phyloP scores from a whole-genome alignment of 2,888 invertebrate species.

The Euproctis similis region DNA sequence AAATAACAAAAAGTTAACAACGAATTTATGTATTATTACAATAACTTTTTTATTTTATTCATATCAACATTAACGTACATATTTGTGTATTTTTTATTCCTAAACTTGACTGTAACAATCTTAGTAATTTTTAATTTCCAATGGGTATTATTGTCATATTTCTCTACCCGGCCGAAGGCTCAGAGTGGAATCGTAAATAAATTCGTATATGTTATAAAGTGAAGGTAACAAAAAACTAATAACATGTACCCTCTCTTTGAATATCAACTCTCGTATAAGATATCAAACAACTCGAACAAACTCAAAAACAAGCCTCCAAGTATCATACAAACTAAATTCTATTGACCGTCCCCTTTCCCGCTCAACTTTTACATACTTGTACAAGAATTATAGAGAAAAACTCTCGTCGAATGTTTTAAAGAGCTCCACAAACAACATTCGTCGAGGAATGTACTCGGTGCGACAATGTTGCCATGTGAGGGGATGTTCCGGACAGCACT shows the following conservation, averaged over 20 bases:
- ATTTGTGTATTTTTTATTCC: too few relatives aligned
- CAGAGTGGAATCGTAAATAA: too few relatives aligned
- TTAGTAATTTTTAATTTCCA: too few relatives aligned
- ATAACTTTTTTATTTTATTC: too few relatives aligned
- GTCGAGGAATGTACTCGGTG: slow-evolving; percentile 11
- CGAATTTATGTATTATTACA: too few relatives aligned
- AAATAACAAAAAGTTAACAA: too few relatives aligned
- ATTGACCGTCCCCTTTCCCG: slow-evolving; percentile 33
- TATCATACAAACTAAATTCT: slow-evolving; percentile 33
- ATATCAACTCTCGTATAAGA: slow-evolving; percentile 21
- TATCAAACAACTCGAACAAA: slow-evolving; percentile 24
- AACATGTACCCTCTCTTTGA: slow-evolving; percentile 15
- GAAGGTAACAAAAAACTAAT: too few relatives aligned
- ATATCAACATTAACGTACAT: too few relatives aligned
- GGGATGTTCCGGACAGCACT: slow-evolving; percentile 14
- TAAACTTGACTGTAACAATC: too few relatives aligned
- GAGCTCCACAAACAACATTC: slow-evolving; percentile 33
- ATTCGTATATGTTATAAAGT: too few relatives aligned
- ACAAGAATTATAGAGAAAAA: slow-evolving; percentile 26
- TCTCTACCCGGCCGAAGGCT: too few relatives aligned
- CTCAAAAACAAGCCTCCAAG: slow-evolving; percentile 28
- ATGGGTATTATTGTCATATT: too few relatives aligned
- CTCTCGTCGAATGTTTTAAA: slow-evolving; percentile 23
- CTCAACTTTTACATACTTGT: slow-evolving; percentile 25
- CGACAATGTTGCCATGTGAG: slow-evolving; percentile 18